Evolutionary conservation across 2,113 vertebrate genomes (phyloP), one percentile per base, ranked within the genome.

Genomic region (Falco punctatus): DNA sequence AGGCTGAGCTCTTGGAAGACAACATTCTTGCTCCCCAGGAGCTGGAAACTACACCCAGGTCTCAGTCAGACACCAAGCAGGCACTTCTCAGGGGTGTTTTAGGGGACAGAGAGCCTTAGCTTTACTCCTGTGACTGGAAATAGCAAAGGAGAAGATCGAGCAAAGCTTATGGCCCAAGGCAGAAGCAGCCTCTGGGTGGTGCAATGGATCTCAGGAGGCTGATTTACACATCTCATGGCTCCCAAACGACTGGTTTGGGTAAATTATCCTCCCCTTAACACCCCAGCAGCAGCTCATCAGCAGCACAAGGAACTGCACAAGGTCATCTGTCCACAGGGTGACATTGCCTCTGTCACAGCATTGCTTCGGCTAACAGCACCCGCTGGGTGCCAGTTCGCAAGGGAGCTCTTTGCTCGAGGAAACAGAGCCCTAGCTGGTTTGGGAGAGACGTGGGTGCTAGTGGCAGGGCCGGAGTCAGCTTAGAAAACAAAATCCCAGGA

Each of bases 351-450:
- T 64, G 80, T 35, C 80, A 49, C 62, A 58, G 85, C 3, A 4
- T 38, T 5, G 11, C 44, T 35, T 28, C 74, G 48, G 73, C 59
- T n/a, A 15, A 20, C 0, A 4, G n/a, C 20, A 61, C 11, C 8
- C 0, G 0, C 33, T 23, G 51, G n/a, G 10, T 52, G 22, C 20
- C 6, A 54, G 51, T n/a, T 59, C 7, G 1, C 35, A 8, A 0
- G 6, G 62, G 20, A 79, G 35, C 27, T 30, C 48, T 64, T 49
- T 23, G 21, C 44, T 35, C 0, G 1, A 81, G 28, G 22, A 81
- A 70, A 58, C 40, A 22, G 28, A n/a, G 30, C 19, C 42, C n/a
- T 3, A 9, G 49, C n/a, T 33, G 40, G n/a, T 70, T 26, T 54
- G 57, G 28, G 52, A 84, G 58, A 86, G 33, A 15, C 0, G 0